Evolutionary conservation across 2,888 invertebrate species (phyloP).

Genomic region (Leptogaster cylindrica): DNA sequence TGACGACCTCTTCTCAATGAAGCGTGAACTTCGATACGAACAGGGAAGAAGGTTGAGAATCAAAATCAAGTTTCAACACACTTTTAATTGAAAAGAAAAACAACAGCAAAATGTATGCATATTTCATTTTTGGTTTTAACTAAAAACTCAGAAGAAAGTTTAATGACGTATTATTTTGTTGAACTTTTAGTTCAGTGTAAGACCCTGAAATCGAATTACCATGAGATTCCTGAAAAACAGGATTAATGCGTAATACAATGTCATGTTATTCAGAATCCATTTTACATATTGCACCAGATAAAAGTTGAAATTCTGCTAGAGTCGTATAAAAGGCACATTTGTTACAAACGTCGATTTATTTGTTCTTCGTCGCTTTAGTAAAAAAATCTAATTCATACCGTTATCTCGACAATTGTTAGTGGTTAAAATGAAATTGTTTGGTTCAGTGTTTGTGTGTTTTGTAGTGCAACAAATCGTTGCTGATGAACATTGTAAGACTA

Average conservation of each 20-base stretch:
- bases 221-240: constrained; percentile 37
- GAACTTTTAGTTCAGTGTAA: constrained; percentile 19
- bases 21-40: neutral
- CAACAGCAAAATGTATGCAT: neutral
- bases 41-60: neutral
- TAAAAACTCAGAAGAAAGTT: constrained; percentile 25
- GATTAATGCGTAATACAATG: constrained; percentile 20
- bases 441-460: neutral
- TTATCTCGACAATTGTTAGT: too few relatives aligned
- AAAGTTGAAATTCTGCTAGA: too few relatives aligned
- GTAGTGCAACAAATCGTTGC: neutral
- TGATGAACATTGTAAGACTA: constrained; percentile 11
- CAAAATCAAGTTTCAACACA: constrained; percentile 6
- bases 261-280: constrained; percentile 10
- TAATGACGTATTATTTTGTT: neutral
- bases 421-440: constrained; percentile 8
- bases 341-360: constrained; percentile 17
- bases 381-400: too few relatives aligned
- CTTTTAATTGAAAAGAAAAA: too few relatives aligned
- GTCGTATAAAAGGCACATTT: constrained; percentile 24
- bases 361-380: constrained; percentile 10
- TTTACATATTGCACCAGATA: constrained; percentile 2
- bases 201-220: constrained; percentile 26
- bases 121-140: too few relatives aligned
- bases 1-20: constrained; percentile 2